These are phyloP conservation scores for Idaea biselata DNA, from an alignment of 2,888 invertebrate species.

Conservation along the genomic window DNA sequence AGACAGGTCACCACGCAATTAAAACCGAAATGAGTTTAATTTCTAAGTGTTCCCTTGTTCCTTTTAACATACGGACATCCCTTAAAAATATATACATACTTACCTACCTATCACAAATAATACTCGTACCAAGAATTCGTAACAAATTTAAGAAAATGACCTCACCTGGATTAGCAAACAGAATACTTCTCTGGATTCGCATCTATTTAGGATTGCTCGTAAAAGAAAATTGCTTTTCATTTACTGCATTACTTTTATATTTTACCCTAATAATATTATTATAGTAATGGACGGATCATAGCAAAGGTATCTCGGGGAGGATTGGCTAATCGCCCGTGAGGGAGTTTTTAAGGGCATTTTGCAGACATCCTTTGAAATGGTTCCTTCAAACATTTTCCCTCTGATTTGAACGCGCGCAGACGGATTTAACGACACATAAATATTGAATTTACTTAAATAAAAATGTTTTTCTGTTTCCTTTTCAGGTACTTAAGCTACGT, in stretches of 20 bases:
- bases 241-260: background rate
- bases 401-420: background rate
- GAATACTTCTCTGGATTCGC: background rate
- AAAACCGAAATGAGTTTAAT: too few relatives aligned
- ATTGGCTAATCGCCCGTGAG: background rate
- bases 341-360: background rate
- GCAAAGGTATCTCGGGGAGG: background rate
- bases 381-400: background rate
- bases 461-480: background rate
- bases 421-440: background rate
- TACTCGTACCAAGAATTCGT: too few relatives aligned
- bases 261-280: background rate
- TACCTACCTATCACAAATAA: too few relatives aligned
- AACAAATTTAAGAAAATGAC: too few relatives aligned
- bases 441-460: background rate
- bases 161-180: too few relatives aligned
- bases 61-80: too few relatives aligned
- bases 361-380: background rate
- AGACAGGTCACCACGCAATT: too few relatives aligned
- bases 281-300: background rate
- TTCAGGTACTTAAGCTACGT: background rate
- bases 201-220: background rate
- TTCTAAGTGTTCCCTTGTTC: too few relatives aligned
- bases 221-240: constrained; percentile 3
- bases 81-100: too few relatives aligned